A percentile compares a stretch with the other conserved stretches of the same genome.
phyloP scores from a whole-genome alignment of 2,797 vertebrate species.

The Callimico goeldii region DNA sequence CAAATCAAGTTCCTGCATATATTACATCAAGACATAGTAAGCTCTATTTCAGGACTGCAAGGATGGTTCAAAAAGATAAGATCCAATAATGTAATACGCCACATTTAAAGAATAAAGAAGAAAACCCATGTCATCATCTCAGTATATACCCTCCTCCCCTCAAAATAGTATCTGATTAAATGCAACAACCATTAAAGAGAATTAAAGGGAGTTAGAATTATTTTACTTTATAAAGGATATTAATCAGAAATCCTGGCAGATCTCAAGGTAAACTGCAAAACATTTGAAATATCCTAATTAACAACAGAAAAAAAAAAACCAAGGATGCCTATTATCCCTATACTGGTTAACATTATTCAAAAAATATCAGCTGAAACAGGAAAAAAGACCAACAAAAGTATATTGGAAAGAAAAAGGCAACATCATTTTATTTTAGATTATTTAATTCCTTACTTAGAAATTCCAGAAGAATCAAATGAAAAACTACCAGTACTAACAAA shows the following conservation, averaged over 20 bases:
- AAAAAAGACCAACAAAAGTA: background rate
- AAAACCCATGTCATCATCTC: background rate
- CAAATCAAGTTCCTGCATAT: background rate
- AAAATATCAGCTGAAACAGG: background rate
- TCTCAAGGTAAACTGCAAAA: background rate
- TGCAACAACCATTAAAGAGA: background rate
- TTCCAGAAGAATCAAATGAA: constrained; percentile 11
- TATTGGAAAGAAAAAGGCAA: background rate
- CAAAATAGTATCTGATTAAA: background rate
- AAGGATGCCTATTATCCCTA: background rate
- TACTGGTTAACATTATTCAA: background rate
- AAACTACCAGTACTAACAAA: background rate
- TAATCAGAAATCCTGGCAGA: constrained; percentile 12
- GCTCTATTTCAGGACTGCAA: constrained; percentile 32
- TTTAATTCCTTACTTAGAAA: background rate
- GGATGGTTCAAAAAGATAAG: constrained; percentile 6
- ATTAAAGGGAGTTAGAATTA: background rate
- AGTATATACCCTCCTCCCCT: background rate
- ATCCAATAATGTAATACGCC: background rate
- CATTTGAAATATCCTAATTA: background rate
- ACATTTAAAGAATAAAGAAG: background rate
- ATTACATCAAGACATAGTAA: background rate
- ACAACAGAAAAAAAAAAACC: background rate
- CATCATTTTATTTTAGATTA: background rate
- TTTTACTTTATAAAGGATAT: background rate